Base-by-base conservation (phyloP, 1,140 invertebrate genomes). In the Drosophila leontia region DNA sequence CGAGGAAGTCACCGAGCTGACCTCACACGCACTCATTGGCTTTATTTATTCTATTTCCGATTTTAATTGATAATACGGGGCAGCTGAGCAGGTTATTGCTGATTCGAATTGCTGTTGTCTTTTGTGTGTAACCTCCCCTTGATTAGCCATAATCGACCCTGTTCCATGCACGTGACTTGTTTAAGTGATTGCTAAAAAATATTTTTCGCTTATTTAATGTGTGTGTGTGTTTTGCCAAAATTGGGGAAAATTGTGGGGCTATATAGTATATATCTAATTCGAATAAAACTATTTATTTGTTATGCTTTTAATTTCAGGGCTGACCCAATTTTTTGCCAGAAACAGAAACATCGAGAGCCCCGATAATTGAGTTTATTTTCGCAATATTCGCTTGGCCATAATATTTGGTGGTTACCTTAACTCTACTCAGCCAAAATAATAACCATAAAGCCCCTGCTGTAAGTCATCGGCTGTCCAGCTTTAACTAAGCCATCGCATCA, bases 101-200 rank as follows among this genome's bases (percentile, higher is more conserved):
- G 59, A 75, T 58, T 59, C 56, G 60, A 51, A 70, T 77, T 80
- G 65, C 32, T 34, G 29, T 58, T 84, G 50, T 58, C 37, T 71
- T 51, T 53, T 19, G 67, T 45, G 63, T 37, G 32, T 60, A 81
- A 68, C 82, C 72, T 81, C 82, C 74, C 82, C 82, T 84, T 84
- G 80, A 63, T 48, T 64, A 77, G 48, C 62, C 63, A 75, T 44
- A 51, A 26, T 58, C 63, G 80, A 82, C 80, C 82, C 82, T 85
- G 70, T 60, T 60, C 63, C 62, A 23, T 42, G 78, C 72, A 85
- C 82, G 82, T 84, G 82, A 84, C 82, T 74, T 58, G 82, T 32
- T 45, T 85, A n/a, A 44, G 71, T 81, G 56, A 84, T 77, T 42
- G 50, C 70, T 53, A 29, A 74, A 72, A 72, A 72, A 48, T 39